A percentile compares a stretch with the other conserved stretches of the same genome.
Evolutionary conservation across 2,888 invertebrate species (phyloP).

Genomic region (Doris montereyensis): DNA sequence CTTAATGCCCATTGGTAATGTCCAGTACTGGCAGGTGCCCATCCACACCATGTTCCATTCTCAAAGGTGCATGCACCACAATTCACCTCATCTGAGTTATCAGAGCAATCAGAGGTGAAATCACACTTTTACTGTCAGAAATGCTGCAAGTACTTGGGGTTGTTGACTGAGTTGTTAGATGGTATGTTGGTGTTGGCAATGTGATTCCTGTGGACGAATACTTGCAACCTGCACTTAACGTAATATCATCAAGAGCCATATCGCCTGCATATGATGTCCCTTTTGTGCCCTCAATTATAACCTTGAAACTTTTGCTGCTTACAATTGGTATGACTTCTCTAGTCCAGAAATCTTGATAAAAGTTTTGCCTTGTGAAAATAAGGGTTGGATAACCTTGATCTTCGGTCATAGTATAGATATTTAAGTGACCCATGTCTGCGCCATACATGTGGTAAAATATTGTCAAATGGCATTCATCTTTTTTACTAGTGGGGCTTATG

Average conservation of each 20-base stretch:
- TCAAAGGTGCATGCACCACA: conserved; percentile 69
- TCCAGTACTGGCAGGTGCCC: conserved; percentile 61
- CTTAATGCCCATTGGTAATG: conserved; percentile 58
- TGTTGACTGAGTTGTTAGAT: conserved; percentile 51
- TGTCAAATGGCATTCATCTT: conserved; percentile 56
- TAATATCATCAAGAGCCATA: conserved; percentile 69
- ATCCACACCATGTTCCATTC: conserved; percentile 56
- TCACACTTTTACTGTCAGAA: conserved; percentile 61
- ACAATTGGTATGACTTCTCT: conserved; percentile 52
- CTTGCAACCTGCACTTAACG: conserved; percentile 65
- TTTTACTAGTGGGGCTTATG: conserved; percentile 45
- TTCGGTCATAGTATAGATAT: conserved; percentile 56
- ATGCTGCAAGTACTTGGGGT: conserved; percentile 49
- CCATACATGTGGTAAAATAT: conserved; percentile 69
- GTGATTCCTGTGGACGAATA: conserved; percentile 47
- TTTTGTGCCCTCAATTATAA: conserved; percentile 62
- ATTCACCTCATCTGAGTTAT: conserved; percentile 60
- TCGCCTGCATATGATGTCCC: conserved; percentile 56
- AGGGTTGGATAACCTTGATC: conserved; percentile 45
- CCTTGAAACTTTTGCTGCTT: conserved; percentile 55
- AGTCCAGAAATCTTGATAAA: conserved; percentile 56
- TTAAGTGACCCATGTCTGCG: conserved; percentile 56
- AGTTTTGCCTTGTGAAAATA: conserved; percentile 31
- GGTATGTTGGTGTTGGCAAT: conserved; percentile 51
- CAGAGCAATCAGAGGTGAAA: conserved; percentile 55